phyloP scores from a whole-genome alignment of 2,797 vertebrate species.

The Bucorvus abyssinicus region DNA sequence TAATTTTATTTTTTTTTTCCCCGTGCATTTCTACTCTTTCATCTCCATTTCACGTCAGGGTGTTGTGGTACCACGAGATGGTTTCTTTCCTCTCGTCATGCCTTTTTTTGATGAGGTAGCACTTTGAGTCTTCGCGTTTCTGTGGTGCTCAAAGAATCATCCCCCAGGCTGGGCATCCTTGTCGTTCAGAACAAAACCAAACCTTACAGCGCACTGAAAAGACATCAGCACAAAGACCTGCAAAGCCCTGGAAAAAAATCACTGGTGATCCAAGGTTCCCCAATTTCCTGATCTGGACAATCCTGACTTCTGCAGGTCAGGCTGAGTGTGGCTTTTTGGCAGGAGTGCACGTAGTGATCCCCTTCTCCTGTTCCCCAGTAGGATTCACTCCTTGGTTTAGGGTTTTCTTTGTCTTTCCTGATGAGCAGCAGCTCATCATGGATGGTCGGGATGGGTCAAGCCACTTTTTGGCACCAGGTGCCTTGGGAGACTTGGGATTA shows the following conservation, averaged over 20 bases:
- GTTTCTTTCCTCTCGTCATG: background rate
- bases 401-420: background rate
- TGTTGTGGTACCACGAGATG: background rate
- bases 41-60: accelerated
- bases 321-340: background rate
- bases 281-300: accelerated
- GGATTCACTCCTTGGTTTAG: background rate
- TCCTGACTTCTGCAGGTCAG: background rate
- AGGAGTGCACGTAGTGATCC: too few relatives aligned
- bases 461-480: accelerated
- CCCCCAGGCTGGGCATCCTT: background rate
- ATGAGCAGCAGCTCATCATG: background rate
- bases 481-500: background rate
- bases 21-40: background rate
- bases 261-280: accelerated
- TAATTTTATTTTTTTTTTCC: background rate
- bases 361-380: accelerated
- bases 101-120: background rate
- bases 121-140: accelerated
- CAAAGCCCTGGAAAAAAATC: background rate
- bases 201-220: background rate
- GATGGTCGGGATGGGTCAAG: too few relatives aligned
- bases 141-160: background rate
- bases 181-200: background rate
- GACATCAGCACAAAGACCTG: accelerated